Base-by-base conservation (phyloP, 2,888 invertebrate genomes). In the Pocota personata region DNA sequence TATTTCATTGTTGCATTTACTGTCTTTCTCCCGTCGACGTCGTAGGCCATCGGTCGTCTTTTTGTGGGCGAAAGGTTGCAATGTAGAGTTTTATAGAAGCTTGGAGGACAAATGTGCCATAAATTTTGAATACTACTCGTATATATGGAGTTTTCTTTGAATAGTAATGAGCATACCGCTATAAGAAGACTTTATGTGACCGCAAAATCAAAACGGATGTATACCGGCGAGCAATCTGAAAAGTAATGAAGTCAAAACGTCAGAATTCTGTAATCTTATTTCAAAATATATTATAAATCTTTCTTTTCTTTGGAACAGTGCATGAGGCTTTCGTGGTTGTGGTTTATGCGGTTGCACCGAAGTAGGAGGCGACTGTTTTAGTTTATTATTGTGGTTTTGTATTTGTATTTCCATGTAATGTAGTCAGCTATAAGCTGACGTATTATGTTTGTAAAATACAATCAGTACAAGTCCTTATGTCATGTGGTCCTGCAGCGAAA, bases 1-100 rank as follows among this genome's bases (percentile, higher is more conserved):
- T 80, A 71, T 80, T 84, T 84, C 69, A 80, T 66, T 50, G 69
- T 64, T 46, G 50, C 50, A 67, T 75, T 80, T 75, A 67, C 80
- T 60, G 60, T 75, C 60, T 55, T 67, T 30, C 8, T 16, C 27
- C 4, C 21, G 35, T n/a, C n/a, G n/a, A n/a, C n/a, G n/a, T n/a
- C n/a, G n/a, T n/a, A n/a, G n/a, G n/a, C n/a, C n/a, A n/a, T n/a
- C n/a, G n/a, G n/a, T n/a, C n/a, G n/a, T 32, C 8, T 14, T 12
- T 21, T 75, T 77, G 24, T 43, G 43, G 71, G 66, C 50, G 79
- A 21, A 58, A 50, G 52, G 40, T 27, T 55, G 50, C 52, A 43
- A 14, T 21, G 30, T 64, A 35, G 8, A 24, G 16, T 62, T 79
- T 21, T 32, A 37, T 55, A 4, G 30, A 50, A 60, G 16, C 21